Evolutionary conservation across 1,140 invertebrate species (phyloP), one percentile per base, ranked within the genome.

Genomic region (Parapsyche elsis): DNA sequence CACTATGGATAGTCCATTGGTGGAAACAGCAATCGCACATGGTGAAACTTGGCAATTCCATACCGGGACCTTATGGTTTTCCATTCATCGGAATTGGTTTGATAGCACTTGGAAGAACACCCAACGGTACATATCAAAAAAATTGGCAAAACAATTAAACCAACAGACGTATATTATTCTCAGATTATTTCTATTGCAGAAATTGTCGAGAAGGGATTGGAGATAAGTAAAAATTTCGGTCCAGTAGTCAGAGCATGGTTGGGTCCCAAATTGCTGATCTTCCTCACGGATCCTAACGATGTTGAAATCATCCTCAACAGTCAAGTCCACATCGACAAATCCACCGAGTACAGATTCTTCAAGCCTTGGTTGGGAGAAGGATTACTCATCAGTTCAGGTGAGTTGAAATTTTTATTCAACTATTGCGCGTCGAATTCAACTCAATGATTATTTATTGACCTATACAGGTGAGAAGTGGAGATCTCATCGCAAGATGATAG

Each of bases 321-420:
- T 79, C 86, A 91, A 38, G 92, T 93, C 74, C 94, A 97, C 84
- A 92, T 98, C 24, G 93, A 96, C 79, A 98, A 98, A 85, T 90
- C 93, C 0, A 83, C 89, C 0, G 93, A 95, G 88, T 96, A 96
- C 85, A 91, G 91, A 80, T 96, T 94, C 85, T 94, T 99, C 80
- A 93, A 96, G 85, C 95, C 95, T 0, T 98, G 96, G 96, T 91
- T 98, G 53, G 96, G 96, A 12, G 92, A 96, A 83, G 96, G 96
- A 73, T 88, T 98, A 2, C 89, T 97, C 0, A 96, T 96, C 21
- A 95, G 94, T 76, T 92, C 91, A 23, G 92, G 91, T 90, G 84
- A 76, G 59, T 67, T 21, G 46, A 1, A 4, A 57, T 24, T 57
- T 0, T 61, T 30, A 12, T 24, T 2, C 10, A 70, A 71, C 38